A percentile compares a stretch with the other conserved stretches of the same genome.
These are phyloP conservation scores for Eulemur albifrons DNA, from an alignment of 2,797 vertebrate species.

Conservation along the genomic window DNA sequence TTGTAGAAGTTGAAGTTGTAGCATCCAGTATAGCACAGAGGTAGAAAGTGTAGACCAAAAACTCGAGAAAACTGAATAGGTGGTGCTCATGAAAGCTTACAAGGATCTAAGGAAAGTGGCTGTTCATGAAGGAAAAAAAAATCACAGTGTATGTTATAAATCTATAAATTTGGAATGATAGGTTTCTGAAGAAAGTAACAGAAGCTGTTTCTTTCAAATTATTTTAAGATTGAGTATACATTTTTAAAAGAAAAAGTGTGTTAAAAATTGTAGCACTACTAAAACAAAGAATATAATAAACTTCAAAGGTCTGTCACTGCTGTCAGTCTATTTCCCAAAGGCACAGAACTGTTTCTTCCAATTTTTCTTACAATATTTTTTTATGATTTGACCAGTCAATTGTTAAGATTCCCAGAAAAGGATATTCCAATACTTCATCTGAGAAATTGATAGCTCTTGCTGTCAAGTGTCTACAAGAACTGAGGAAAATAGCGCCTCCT, in stretches of 20 bases:
- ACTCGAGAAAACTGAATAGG: background rate
- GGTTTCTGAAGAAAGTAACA: constrained; percentile 69
- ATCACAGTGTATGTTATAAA: constrained; percentile 45
- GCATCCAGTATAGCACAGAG: background rate
- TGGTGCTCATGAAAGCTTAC: constrained; percentile 20
- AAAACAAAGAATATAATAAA: constrained; percentile 74
- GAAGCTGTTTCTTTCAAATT: constrained; percentile 72
- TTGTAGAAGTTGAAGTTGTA: background rate
- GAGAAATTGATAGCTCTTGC: constrained; percentile 62
- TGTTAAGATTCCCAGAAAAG: constrained; percentile 60
- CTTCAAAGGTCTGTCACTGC: constrained; percentile 22
- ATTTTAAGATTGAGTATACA: constrained; percentile 68
- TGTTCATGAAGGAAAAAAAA: constrained; percentile 44
- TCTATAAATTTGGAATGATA: constrained; percentile 67
- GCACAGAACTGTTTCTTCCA: constrained; percentile 52
- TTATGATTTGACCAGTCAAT: constrained; percentile 62
- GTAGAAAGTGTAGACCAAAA: background rate
- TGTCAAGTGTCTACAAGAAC: constrained; percentile 49
- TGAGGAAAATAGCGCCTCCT: constrained; percentile 1
- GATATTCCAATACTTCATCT: background rate
- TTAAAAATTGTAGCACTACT: constrained; percentile 59
- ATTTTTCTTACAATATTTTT: constrained; percentile 65
- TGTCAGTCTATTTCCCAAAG: constrained; percentile 60
- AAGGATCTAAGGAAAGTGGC: constrained; percentile 31
- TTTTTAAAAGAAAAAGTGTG: constrained; percentile 27